Evolutionary conservation across 2,113 vertebrate genomes (phyloP), one percentile per base, ranked within the genome.

Genomic region (Agelaius phoeniceus): DNA sequence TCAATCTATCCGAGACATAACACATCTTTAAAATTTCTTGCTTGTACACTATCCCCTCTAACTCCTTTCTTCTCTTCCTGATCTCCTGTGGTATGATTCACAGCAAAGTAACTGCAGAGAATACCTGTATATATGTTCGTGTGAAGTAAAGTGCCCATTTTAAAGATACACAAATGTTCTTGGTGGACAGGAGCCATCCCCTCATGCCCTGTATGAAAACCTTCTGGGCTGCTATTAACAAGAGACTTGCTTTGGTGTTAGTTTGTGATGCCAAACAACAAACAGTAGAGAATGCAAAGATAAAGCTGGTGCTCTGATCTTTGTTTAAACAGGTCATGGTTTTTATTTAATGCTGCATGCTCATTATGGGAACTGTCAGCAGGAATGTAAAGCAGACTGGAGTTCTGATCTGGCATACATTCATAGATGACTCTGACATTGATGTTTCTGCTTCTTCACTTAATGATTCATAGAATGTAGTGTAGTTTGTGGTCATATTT

Each of bases 261-360:
- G 68, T 57, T 92, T 87, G 80, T 71, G 72, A 55, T 93, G 71
- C 44, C 68, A 76, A 76, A 75, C 84, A 84, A 75, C 85, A 91
- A 85, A 82, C 66, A 73, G n/a, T 20, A 81, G 62, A 84, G 66
- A 76, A 46, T 20, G 49, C 73, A 62, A 59, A 89, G 90, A 84
- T 92, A 78, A 89, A 90, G 61, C 80, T 81, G 37, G 49, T 1
- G 13, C 85, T 95, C 85, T 92, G 85, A 94, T 97, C 88, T 95
- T 84, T 94, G 52, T 94, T 94, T 88, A 94, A 94, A 87, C 91
- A 94, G 84, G 83, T 94, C 83, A 81, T 93, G 67, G 3, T 78
- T 95, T 94, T 97, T 86, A 65, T 91, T 96, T 92, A 90, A 89
- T 67, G 48, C 69, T 86, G 54, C 15, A 13, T 91, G 71, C 76